Evolutionary conservation across 2,797 vertebrate genomes (phyloP), one percentile per base, ranked within the genome.

Genomic region (Botia kubotai): DNA sequence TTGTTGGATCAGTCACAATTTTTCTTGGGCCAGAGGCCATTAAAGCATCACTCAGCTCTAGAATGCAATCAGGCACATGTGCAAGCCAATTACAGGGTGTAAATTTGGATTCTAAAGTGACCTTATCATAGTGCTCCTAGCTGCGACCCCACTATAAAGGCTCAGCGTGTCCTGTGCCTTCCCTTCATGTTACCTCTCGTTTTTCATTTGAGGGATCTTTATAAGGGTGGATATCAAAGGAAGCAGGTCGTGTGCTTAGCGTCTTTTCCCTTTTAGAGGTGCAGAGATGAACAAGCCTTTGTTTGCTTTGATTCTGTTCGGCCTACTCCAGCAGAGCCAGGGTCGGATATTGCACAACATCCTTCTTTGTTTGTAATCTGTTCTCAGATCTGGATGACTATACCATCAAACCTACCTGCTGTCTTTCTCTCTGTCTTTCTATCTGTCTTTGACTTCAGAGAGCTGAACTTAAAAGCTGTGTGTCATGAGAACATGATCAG

Each of bases 281-380:
- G 86, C 55, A 84, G 90, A 90, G 88, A 86, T 87, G 90, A 88
- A 87, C 62, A 68, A 66, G 81, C 79, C 90, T 55, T 65, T 85
- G 93, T 95, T 95, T 95, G 92, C 94, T 94, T 94, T 95, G 93
- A 95, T 95, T 94, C 90, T 87, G 88, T 86, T 90, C 89, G 83
- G 91, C 91, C 91, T 90, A 88, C 81, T 88, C 87, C 88, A 82
- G 82, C 79, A 79, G 92, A 87, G 90, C 91, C 92, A 89, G 89
- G 93, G 92, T 94, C 79, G 86, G 87, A 91, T 93, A 91, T 87
- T 90, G 92, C 90, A 88, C 91, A 87, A 89, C 90, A 85, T 90
- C 90, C 89, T 92, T 87, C 84, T 91, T 92, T 93, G 92, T 95
- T 92, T 91, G 93, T 92, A 94, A 95, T 95, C 93, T 93, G 90